Evolutionary conservation across 1,140 invertebrate genomes (phyloP).

Genomic region (Yoshiicerus persimilis): DNA sequence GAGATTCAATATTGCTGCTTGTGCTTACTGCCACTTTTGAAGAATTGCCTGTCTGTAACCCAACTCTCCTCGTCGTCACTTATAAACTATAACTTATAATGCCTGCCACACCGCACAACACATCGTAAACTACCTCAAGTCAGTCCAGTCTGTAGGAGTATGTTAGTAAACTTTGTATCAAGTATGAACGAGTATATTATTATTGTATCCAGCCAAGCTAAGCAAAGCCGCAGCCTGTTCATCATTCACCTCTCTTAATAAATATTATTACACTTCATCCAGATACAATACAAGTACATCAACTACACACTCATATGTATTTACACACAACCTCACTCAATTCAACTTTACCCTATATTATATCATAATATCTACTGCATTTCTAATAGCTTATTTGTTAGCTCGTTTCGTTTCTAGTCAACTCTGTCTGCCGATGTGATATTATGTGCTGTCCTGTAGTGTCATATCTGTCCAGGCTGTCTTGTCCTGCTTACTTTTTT

Average conservation of each 20-base stretch:
- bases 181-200: neutral
- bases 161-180: neutral
- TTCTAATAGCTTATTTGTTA: too few species aligned
- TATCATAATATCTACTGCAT: neutral
- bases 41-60: conserved; percentile 13
- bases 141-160: neutral
- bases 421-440: neutral
- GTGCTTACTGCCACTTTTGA: conserved; percentile 7
- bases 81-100: neutral
- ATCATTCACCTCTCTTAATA: conserved; percentile 17
- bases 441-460: neutral
- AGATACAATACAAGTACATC: neutral
- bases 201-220: neutral
- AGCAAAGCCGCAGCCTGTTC: neutral
- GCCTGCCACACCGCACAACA: neutral
- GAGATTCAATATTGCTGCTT: neutral
- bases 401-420: neutral
- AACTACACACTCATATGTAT: neutral
- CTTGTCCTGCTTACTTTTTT: neutral
- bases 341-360: neutral
- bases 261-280: conserved; percentile 9
- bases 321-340: neutral
- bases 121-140: neutral
- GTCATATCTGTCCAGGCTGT: neutral
- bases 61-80: neutral